Evolutionary conservation across 37 sponge, comb jelly and placozoan genomes (phyloP).

Genomic region (Aphrocallistes beatrix): DNA sequence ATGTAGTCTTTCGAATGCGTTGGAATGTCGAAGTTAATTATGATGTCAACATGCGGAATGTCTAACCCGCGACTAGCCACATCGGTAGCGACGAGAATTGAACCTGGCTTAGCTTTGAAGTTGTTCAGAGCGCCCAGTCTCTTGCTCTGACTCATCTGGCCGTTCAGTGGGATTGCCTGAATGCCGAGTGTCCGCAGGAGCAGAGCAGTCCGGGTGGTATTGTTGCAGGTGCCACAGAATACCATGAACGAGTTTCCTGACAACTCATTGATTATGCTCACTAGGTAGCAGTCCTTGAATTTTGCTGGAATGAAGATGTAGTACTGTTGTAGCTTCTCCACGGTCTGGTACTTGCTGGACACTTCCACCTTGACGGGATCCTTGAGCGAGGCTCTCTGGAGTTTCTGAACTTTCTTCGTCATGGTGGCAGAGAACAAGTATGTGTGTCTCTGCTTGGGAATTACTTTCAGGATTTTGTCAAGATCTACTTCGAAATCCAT

Average conservation of each 20-base stretch:
- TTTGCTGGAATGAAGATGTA: constrained; percentile 93
- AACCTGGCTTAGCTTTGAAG: constrained; percentile 69
- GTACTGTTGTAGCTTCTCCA: constrained; percentile 85
- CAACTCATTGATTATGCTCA: constrained; percentile 87
- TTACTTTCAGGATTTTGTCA: constrained; percentile 83
- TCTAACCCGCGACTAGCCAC: constrained; percentile 97
- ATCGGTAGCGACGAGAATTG: constrained; percentile 90
- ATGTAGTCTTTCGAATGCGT: constrained; percentile 99
- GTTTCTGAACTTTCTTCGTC: constrained; percentile 96
- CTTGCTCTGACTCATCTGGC: constrained; percentile 80
- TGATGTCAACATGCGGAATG: constrained; percentile 98
- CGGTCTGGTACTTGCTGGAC: constrained; percentile 91
- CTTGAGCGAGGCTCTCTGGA: constrained; percentile 87
- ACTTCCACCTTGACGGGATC: constrained; percentile 92
- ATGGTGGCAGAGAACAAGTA: constrained; percentile 96
- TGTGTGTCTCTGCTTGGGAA: constrained; percentile 75
- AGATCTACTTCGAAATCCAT: constrained; percentile 98
- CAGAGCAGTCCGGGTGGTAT: constrained; percentile 68
- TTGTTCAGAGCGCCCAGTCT: constrained; percentile 91
- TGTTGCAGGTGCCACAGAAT: constrained; percentile 95
- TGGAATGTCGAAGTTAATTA: constrained; percentile 94
- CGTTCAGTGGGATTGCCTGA: constrained; percentile 87
- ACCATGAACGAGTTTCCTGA: constrained; percentile 98
- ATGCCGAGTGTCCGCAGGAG: constrained; percentile 81
- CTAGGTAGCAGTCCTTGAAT: constrained; percentile 95